Evolutionary conservation across 2,888 invertebrate genomes (phyloP), one percentile per base, ranked within the genome.

Genomic region (Nomada ferruginata): DNA sequence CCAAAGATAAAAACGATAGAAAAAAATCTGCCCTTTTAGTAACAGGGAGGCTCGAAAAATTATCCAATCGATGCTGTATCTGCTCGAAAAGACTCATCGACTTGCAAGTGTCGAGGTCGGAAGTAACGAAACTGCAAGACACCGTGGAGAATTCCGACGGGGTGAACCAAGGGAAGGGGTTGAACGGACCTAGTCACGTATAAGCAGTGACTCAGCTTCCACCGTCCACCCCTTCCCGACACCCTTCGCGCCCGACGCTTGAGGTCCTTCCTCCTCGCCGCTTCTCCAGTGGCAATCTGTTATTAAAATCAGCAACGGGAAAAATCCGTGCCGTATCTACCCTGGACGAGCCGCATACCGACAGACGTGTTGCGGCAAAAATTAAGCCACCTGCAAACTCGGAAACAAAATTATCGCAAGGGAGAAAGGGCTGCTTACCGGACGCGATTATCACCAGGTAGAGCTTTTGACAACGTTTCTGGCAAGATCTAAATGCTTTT

Each of bases 231-330:
- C 66, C 53, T 44, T 72, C 72, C 52, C 57, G 13, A 15, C 57
- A 60, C 36, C 53, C 15, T 60, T 61, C 61, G 50, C 64, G 15
- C 36, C 60, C 82, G 69, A 69, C 79, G 76, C 84, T 66, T 71
- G 36, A 29, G 72, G 72, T 60, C 64, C 60, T 69, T 73, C 77
- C 73, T 72, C 66, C 63, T 72, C 68, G 75, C 47, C 74, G 71
- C 60, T 65, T 79, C 82, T 76, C 83, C 84, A 82, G 78, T 83
- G 82, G 89, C 91, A 92, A 92, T 92, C 92, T 93, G 92, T 93
- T 93, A 93, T 93, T 93, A 93, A 93, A 93, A 93, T 93, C 93
- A 93, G 93, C 92, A 93, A 93, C 92, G 93, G 92, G 93, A 93
- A 93, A 93, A 93, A 93, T 93, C 91, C 93, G 93, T 93, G 93